Base-by-base conservation (phyloP, 92 coral and sea anemone species). In the Paramuricea clavata region DNA sequence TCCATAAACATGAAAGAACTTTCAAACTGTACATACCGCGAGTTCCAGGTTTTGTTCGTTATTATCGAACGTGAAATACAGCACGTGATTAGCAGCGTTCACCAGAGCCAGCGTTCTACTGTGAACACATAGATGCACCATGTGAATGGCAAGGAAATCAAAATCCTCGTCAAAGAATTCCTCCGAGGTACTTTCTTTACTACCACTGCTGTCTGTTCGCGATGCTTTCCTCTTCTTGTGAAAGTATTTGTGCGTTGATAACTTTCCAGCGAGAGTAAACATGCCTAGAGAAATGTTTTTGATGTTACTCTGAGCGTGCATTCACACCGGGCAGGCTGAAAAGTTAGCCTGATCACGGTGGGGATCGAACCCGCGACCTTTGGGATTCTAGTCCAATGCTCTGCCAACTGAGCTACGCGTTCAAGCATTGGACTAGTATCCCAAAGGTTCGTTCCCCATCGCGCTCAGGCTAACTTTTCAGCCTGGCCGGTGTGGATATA, bases 241-340 rank as follows among this genome's bases (percentile, higher is more conserved):
- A 83, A 96, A 96, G 49, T 92, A 86, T 81, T 96, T 96, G 85
- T 85, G 85, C 28, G 99, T 96, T 9, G 99, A 94, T 49, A 96
- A 76, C 76, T 93, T 96, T 81, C 89, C 92, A 67, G 94, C 75
- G 68, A 90, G 81, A 6, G 81, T 76, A 72, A 94, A 76, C 50
- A 94, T 93, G 42, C 92, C 99, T 96, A 77, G 47, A 49, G 39
- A 21, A 73, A 36, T 19, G 11, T 8, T 12, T n/a, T n/a, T n/a
- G n/a, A n/a, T n/a, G n/a, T n/a, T n/a, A n/a, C n/a, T n/a, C n/a
- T n/a, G n/a, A n/a, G n/a, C n/a, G n/a, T n/a, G n/a, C n/a, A n/a
- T n/a, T n/a, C n/a, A n/a, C n/a, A n/a, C n/a, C n/a, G n/a, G n/a
- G n/a, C n/a, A n/a, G n/a, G n/a, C n/a, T n/a, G n/a, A n/a, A n/a